phyloP scores from a whole-genome alignment of 2,113 vertebrate genomes.

The Sula dactylatra region DNA sequence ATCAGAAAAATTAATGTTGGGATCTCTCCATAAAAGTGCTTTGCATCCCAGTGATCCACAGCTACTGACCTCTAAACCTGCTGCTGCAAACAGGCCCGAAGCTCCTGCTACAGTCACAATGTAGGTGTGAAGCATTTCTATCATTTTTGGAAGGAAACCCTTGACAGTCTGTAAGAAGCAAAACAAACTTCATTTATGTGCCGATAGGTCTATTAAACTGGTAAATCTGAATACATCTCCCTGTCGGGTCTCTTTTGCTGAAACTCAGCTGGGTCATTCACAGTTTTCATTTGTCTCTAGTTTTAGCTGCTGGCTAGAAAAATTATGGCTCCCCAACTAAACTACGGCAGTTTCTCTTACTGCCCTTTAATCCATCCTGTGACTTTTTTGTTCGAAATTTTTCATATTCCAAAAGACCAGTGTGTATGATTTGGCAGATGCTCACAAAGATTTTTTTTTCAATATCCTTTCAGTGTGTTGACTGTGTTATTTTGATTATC shows the following conservation, averaged over 20 bases:
- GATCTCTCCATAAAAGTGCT: not conserved
- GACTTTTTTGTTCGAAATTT: not conserved
- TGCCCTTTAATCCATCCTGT: not conserved
- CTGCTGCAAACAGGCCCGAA: constrained; percentile 59
- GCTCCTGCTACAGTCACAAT: constrained; percentile 65
- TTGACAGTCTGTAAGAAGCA: constrained; percentile 51
- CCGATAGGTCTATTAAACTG: not conserved
- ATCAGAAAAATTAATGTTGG: not conserved
- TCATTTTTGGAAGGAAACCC: constrained; percentile 67
- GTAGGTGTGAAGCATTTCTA: constrained; percentile 46
- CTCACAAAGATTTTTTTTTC: not conserved
- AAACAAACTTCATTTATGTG: not conserved
- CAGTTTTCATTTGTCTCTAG: not conserved
- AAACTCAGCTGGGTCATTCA: not conserved
- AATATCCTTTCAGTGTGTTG: not conserved
- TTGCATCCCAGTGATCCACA: not conserved
- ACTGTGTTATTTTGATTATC: not conserved
- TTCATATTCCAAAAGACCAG: not conserved
- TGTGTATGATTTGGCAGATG: not conserved
- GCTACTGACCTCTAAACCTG: constrained; percentile 52
- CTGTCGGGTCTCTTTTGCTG: not conserved
- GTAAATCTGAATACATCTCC: not conserved
- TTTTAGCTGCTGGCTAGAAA: not conserved
- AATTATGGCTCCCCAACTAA: not conserved
- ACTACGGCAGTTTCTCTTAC: not conserved